These are phyloP conservation scores for Musca vetustissima DNA, from an alignment of 1,140 invertebrate species.

Conservation along the genomic window DNA sequence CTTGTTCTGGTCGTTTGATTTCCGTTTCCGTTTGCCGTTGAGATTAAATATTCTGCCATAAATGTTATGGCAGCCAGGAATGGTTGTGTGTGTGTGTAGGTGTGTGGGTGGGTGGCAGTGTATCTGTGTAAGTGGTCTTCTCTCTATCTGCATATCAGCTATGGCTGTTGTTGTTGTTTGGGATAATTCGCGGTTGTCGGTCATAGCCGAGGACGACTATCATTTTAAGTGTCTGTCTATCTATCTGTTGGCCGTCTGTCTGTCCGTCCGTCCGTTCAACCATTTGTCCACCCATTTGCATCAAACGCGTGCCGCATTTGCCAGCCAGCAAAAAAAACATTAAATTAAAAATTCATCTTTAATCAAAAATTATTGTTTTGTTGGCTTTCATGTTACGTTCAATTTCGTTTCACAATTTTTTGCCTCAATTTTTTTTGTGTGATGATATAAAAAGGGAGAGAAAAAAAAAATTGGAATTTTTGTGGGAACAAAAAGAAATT, in stretches of 20 bases:
- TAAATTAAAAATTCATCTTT: constrained; percentile 57
- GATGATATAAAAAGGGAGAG: too few species aligned
- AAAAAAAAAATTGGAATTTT: too few species aligned
- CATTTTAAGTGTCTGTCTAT: constrained; percentile 19
- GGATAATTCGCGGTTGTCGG: constrained; percentile 26
- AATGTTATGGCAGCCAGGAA: too few species aligned
- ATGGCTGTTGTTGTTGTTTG: neutral
- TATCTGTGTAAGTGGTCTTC: constrained; percentile 32
- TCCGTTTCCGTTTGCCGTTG: constrained; percentile 55
- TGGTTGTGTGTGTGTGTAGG: too few species aligned
- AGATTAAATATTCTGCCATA: constrained; percentile 48
- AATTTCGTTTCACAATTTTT: too few species aligned
- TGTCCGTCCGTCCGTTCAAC: neutral
- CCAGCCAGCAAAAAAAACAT: too few species aligned
- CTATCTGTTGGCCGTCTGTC: constrained; percentile 13
- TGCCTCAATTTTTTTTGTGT: too few species aligned
- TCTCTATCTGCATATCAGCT: constrained; percentile 20
- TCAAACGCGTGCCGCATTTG: constrained; percentile 8
- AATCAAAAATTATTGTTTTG: constrained; percentile 55
- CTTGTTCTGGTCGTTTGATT: constrained; percentile 56
- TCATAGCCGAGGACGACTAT: constrained; percentile 33
- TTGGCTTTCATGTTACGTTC: too few species aligned
- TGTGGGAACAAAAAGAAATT: too few species aligned
- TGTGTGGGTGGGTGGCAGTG: too few species aligned
- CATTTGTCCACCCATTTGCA: constrained; percentile 17